Base-by-base conservation (phyloP, 2,888 invertebrate species). In the Dolichomitus sp. region DNA sequence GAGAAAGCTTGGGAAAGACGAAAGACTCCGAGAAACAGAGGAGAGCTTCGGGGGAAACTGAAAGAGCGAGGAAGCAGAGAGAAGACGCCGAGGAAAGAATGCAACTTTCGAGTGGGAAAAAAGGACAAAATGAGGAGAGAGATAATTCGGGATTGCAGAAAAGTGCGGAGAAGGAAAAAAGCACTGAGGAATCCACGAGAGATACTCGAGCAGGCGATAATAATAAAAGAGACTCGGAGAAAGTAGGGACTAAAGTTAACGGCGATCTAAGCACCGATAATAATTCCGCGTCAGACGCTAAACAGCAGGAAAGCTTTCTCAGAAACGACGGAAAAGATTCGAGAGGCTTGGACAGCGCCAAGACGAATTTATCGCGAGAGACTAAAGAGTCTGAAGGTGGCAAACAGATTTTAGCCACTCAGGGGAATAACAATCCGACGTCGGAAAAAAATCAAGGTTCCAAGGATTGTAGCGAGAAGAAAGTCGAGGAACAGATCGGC, bases 401-500 rank as follows among this genome's bases (percentile, higher is more conserved):
- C 75, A 45, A 74, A 73, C 50, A 73, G 54, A 66, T 37, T 52
- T 63, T 48, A 30, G 12, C 30, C 12, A 0, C 78, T 65, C 83
- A 66, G 73, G 65, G 63, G 14, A 81, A 83, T 42, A 57, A 80
- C 19, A 63, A 23, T 59, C 59, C 57, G 1, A 59, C 33, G 4
- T 54, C 33, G 40, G 84, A 86, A 2, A 83, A 83, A 73, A 76
- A 65, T 63, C 61, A 63, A 17, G 45, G 27, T 12, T 14, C 59
- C 79, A 85, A 85, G 50, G 86, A 84, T 11, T 72, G 45, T 7
- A 82, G 73, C 19, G 88, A 88, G 17, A 48, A 63, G 17, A 90
- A 86, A 83, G 82, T 30, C 9, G 89, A 86, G 12, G 87, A 88
- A 77, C 86, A 73, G 61, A 84, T 86, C n/a, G 73, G 84, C 40